Conservation (phyloP, 2,113 vertebrate species). For the Ranitomeya variabilis region DNA sequence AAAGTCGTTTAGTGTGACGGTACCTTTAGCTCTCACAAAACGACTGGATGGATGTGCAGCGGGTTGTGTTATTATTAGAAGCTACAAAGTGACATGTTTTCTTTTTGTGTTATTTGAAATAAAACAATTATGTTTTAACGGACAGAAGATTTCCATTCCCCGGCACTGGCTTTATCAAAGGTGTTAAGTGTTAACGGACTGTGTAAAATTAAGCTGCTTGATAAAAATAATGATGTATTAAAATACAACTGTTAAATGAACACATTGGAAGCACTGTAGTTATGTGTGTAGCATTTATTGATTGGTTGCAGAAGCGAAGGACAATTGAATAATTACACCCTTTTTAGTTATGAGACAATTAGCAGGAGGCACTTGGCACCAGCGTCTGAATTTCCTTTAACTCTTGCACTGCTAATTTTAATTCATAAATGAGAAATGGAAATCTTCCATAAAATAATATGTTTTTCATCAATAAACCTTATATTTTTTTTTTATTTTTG, state of each 20-base stretch:
- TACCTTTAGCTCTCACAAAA: slow-evolving; percentile 26
- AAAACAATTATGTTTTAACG: slow-evolving; percentile 18
- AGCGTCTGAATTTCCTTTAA: not conserved
- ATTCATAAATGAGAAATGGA: not conserved
- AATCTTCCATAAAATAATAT: not conserved
- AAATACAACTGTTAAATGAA: not conserved
- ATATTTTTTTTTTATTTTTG: not conserved
- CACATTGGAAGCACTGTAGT: not conserved
- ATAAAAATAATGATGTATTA: not conserved
- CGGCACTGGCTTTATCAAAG: not conserved
- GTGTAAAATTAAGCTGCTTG: not conserved
- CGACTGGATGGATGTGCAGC: slow-evolving; percentile 16
- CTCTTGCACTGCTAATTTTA: not conserved
- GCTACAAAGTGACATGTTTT: slow-evolving; percentile 25
- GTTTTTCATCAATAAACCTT: too few species aligned
- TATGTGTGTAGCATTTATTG: not conserved
- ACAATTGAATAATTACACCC: slow-evolving; percentile 25
- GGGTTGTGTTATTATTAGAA: slow-evolving; percentile 22
- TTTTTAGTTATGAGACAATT: not conserved
- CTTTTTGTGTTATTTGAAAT: slow-evolving; percentile 11
- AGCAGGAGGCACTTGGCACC: not conserved
- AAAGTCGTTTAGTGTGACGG: too few species aligned
- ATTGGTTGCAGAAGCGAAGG: slow-evolving; percentile 23
- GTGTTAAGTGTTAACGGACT: slow-evolving; percentile 3
- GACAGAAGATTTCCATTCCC: slow-evolving; percentile 4